Base-by-base conservation (phyloP, 2,797 vertebrate genomes). In the Protosalanx chinensis region DNA sequence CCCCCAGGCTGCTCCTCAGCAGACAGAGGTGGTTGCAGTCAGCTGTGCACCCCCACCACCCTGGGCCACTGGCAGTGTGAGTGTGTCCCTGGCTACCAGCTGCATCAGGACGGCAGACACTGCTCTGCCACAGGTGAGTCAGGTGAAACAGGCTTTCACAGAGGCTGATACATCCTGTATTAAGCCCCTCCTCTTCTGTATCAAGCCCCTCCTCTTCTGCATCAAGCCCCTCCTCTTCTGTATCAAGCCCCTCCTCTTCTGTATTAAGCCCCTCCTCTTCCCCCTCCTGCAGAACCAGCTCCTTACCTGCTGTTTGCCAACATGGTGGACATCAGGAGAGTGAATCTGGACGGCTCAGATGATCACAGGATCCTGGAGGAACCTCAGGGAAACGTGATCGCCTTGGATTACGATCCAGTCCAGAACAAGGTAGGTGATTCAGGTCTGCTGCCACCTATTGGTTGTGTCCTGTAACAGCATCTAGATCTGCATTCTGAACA, bases 21-120 rank as follows among this genome's bases (percentile, higher is more conserved):
- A 81, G 96, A 98, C 82, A 94, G 93, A 51, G 96, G 95, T 16
- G 95, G 94, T 1, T 98, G 96, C 83, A 96, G 96, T 81, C 97
- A 98, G 84, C 88, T 93, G 69, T 98, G 97, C 74, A 85, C 86
- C 70, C 81, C 88, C 27, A 71, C 92, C 77, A 88, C 81, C 64
- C 92, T 93, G 0, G 83, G 35, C 18, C 87, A 86, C 72, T 98
- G 96, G 96, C 84, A 92, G 70, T 98, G 97, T 81, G 83, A 79
- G 51, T 99, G 97, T 82, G 88, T 92, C 73, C 93, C 94, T 70
- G 96, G 96, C 30, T 98, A 96, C 81, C 89, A 88, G 62, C 92
- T 98, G 67, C 93, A 95, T 18, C 73, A 27, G 57, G 94, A 98
- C 76, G 90, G 87, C 69, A 94, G 91, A 73, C 90, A 82, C 76